Conservation (phyloP, 2,888 invertebrate species). For the Carpatolechia fugitivella region DNA sequence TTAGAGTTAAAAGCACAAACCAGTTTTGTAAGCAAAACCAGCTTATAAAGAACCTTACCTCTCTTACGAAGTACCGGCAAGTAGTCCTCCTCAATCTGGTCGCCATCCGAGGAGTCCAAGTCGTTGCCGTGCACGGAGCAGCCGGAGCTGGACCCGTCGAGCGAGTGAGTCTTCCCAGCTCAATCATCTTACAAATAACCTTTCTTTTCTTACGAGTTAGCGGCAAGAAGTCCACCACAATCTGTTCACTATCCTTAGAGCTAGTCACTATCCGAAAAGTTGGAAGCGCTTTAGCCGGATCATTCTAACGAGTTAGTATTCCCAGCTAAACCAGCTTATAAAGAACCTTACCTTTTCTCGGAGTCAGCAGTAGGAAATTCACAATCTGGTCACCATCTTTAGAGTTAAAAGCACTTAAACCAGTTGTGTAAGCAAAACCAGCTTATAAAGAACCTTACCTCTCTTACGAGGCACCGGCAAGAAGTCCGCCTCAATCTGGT, state of each 20-base stretch:
- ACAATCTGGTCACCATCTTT: too few relatives aligned
- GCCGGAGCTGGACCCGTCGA: conserved; percentile 55
- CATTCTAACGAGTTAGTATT: conserved; percentile 50
- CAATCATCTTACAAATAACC: too few relatives aligned
- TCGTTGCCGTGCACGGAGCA: conserved; percentile 42
- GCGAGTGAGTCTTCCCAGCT: conserved; percentile 76
- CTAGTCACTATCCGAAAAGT: conserved; percentile 60
- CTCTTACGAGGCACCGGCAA: conserved; percentile 59
- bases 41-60: too few relatives aligned
- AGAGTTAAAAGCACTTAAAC: too few relatives aligned
- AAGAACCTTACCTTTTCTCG: conserved; percentile 62
- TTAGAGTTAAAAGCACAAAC: too few relatives aligned
- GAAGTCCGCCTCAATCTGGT: conserved; percentile 57
- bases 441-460: too few relatives aligned
- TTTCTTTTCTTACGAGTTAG: conserved; percentile 58
- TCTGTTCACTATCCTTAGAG: conserved; percentile 58
- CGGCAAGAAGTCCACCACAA: conserved; percentile 55
- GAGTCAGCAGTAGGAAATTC: conserved; percentile 57
- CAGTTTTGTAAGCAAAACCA: too few relatives aligned
- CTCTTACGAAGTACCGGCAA: conserved; percentile 59
- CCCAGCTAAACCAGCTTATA: too few relatives aligned
- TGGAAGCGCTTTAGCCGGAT: conserved; percentile 49
- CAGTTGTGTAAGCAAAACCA: too few relatives aligned
- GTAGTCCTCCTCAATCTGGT: conserved; percentile 57
- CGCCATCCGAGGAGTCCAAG: conserved; percentile 60